Evolutionary conservation across 1,140 invertebrate species (phyloP), one percentile per base, ranked within the genome.

Genomic region (Drosophila kurseongensis): DNA sequence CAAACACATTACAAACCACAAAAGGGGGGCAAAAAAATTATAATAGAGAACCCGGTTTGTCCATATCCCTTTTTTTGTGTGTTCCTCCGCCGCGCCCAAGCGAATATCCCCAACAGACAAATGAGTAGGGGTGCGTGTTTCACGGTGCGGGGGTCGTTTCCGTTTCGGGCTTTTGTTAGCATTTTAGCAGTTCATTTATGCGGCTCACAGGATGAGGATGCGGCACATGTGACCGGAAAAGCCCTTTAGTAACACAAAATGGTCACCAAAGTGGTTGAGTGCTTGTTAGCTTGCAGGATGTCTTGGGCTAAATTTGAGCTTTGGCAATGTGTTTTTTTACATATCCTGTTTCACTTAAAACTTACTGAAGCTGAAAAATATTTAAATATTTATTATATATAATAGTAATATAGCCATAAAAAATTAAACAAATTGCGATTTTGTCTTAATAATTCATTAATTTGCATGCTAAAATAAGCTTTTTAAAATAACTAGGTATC

Each of bases 101-200:
- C 63, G 63, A 62, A 75, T 79, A 73, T 83, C 75, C 79, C 78
- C 47, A 65, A 73, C 48, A 79, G 69, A 86, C 71, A 86, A 68
- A 88, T 76, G 83, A 58, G 67, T 23, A 68, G 68, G 81, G 82
- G 66, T 75, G 82, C 62, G 77, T 61, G 55, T 65, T 74, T 69
- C 51, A 32, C 44, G 59, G 56, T 32, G 61, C 48, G 71, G 75
- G 50, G 60, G 74, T 63, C 60, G 59, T 67, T 75, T 82, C 79
- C 71, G 61, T 51, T 82, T 56, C 69, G 65, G 68, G 59, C 73
- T 78, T 85, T 88, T 79, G 78, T 82, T 88, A 66, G 75, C 82
- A 83, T 88, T 86, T 86, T 86, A 88, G 82, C 82, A 86, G 82
- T 86, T 86, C 82, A 86, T 88, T 88, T 86, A 88, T 79, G 82